Percentiles rank a stretch among this genome's conserved stretches.
phyloP scores from a whole-genome alignment of 2,113 vertebrate species.

The Natator depressus region DNA sequence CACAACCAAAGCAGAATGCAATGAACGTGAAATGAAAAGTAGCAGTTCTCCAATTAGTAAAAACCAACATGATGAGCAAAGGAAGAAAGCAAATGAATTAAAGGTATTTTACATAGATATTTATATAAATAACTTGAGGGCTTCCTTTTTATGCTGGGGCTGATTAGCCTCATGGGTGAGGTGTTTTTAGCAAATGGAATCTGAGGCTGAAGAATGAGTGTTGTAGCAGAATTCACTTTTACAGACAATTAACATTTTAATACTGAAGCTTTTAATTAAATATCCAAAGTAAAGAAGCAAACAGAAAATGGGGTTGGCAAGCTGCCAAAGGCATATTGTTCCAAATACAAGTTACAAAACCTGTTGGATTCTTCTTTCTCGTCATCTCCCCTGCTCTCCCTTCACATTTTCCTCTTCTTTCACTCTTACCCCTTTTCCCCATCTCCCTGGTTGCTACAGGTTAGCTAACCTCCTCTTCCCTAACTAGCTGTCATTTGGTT shows the following conservation, averaged over 20 bases:
- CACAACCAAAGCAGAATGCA: constrained; percentile 19
- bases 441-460: not conserved
- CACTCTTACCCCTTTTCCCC: not conserved
- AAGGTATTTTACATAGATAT: constrained; percentile 37
- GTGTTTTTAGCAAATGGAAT: not conserved
- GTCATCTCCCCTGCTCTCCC: not conserved
- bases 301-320: not conserved
- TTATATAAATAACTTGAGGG: not conserved
- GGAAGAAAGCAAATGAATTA: constrained; percentile 45
- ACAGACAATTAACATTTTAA: not conserved
- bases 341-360: not conserved
- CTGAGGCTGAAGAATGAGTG: not conserved
- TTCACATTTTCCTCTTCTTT: not conserved
- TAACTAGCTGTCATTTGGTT: not conserved
- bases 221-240: not conserved
- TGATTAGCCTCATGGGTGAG: not conserved
- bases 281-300: not conserved
- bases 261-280: not conserved
- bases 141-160: not conserved
- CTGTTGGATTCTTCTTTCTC: not conserved
- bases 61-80: constrained; percentile 5
- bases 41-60: not conserved
- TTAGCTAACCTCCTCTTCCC: not conserved
- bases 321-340: not conserved
- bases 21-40: not conserved